Percentiles rank a stretch among this genome's conserved stretches.
Conservation (phyloP, 1,140 invertebrate genomes). For the Aphis gossypii region DNA sequence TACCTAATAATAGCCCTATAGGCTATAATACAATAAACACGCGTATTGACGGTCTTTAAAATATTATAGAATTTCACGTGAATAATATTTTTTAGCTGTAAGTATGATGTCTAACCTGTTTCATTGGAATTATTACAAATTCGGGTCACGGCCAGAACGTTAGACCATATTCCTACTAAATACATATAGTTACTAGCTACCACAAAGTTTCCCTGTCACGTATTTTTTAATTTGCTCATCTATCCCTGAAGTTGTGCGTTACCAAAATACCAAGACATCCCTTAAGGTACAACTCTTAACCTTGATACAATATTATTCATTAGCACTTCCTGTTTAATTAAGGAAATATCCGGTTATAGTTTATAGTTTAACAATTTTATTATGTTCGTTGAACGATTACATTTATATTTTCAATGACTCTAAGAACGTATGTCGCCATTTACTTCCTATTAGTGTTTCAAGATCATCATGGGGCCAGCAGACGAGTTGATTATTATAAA, state of each 20-base stretch:
- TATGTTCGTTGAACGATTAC: constrained; percentile 23
- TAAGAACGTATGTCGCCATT: background rate
- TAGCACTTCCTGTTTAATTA: constrained; percentile 31
- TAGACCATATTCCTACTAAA: background rate
- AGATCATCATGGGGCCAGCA: background rate
- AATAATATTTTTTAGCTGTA: constrained; percentile 1
- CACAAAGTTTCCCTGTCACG: background rate
- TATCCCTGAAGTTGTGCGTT: background rate
- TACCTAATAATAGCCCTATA: background rate
- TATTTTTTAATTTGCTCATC: background rate
- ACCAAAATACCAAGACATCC: background rate
- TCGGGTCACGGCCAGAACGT: constrained; percentile 37
- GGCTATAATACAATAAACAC: background rate
- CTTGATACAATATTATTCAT: constrained; percentile 22
- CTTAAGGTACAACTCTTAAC: background rate
- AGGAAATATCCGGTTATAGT: constrained; percentile 26
- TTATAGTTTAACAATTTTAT: background rate
- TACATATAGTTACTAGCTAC: background rate
- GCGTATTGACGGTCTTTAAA: background rate
- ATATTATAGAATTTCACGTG: background rate
- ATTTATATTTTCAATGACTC: constrained; percentile 45
- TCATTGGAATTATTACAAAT: constrained; percentile 30
- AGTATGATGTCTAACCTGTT: constrained; percentile 42
- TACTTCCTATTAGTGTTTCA: constrained; percentile 55
- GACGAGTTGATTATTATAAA: background rate